These are phyloP conservation scores for Hormaphis cornu DNA, from an alignment of 1,140 invertebrate species.

Conservation along the genomic window DNA sequence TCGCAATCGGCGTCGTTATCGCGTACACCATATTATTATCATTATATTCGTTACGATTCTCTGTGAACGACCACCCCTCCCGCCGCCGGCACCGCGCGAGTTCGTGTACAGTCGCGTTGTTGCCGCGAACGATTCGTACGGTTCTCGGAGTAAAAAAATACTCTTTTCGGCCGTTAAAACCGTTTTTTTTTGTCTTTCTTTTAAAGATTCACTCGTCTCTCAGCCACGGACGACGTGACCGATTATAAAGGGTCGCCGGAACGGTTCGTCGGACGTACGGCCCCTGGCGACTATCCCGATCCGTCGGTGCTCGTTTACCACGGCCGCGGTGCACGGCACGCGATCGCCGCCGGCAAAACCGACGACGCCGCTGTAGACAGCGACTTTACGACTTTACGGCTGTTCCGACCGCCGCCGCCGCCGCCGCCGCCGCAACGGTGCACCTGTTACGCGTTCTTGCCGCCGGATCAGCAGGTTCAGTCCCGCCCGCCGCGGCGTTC, in stretches of 20 bases:
- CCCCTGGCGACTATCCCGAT: background rate
- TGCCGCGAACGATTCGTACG: too few species aligned
- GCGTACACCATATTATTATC: background rate
- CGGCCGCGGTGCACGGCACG: background rate
- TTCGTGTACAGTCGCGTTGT: too few species aligned
- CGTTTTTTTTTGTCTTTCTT: too few species aligned
- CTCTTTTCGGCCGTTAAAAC: too few species aligned
- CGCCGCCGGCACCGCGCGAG: too few species aligned
- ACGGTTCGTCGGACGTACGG: background rate
- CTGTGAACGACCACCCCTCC: background rate
- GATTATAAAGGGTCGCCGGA: background rate
- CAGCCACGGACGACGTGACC: background rate
- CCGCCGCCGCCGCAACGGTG: background rate
- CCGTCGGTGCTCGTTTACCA: background rate
- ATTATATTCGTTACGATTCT: background rate
- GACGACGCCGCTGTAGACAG: background rate
- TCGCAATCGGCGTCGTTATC: background rate
- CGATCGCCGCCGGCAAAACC: background rate
- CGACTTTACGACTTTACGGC: background rate
- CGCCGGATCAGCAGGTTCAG: background rate
- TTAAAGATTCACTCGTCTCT: background rate
- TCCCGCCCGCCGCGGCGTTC: background rate
- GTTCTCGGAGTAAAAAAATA: too few species aligned
- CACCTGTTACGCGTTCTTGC: background rate
- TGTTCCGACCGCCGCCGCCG: background rate